Evolutionary conservation across 2,113 vertebrate species (phyloP), one percentile per base, ranked within the genome.

Genomic region (Halcyon senegalensis): DNA sequence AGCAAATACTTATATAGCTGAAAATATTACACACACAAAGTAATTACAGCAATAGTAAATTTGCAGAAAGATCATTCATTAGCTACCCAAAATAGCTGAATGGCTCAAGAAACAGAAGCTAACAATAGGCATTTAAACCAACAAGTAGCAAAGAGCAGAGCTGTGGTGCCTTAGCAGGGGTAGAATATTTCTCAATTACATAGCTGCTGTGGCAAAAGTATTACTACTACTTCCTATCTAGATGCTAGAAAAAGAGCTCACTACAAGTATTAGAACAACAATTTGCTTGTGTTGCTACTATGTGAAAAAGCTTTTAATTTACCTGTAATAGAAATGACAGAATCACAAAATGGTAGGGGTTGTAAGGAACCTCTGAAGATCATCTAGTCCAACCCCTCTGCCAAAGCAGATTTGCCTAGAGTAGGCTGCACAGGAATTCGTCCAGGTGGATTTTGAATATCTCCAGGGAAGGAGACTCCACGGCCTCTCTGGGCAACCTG

Each of bases 41-140:
- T 62, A 77, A n/a, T 94, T 79, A 87, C 1, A 0, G 73, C 44
- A 87, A 64, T 37, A 56, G 48, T 50, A 21, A 24, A 24, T 50
- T 50, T 50, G 46, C 46, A 86, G 64, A 93, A 91, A 91, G 86
- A 75, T 89, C 48, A 60, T 91, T 80, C 35, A 50, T 70, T 84
- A 93, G 62, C 48, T 82, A 78, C 84, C 41, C 55, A 64, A 59
- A 93, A 89, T 37, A 67, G 62, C 51, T 44, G 68, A 90, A 68
- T 62, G 78, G 31, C 66, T 94, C 3, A 4, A 87, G 39, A 68
- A 53, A 46, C 64, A 64, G 19, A 19, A 76, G 60, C 56, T 67
- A 81, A 51, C 37, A 82, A 48, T 2, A 82, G 23, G 17, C 66
- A 50, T 81, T 82, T 72, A 60, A 89, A 82, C 30, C 20, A 20